Conservation (phyloP, 2,888 invertebrate species). For the Trichacis sp. region DNA sequence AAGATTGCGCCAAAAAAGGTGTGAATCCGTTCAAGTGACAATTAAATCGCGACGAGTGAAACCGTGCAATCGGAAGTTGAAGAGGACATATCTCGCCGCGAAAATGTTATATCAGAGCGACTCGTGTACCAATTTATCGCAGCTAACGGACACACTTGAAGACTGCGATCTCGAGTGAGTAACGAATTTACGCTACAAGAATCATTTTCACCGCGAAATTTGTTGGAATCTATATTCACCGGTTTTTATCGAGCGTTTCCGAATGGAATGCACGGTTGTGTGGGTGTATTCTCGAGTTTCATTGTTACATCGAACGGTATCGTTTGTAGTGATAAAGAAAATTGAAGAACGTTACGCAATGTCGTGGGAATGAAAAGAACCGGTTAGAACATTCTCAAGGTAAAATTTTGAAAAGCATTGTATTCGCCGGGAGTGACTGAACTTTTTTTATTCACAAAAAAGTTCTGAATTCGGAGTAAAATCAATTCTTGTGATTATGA, state of each 20-base stretch:
- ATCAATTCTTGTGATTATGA: no score
- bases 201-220: no score
- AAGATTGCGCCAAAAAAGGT: no score
- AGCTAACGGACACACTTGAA: not conserved
- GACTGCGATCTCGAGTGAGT: not conserved
- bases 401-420: no score
- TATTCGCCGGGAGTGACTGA: no score
- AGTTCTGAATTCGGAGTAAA: no score
- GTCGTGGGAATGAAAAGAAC: slow-evolving; percentile 10
- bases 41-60: not conserved
- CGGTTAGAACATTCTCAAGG: slow-evolving; percentile 9
- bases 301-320: no score
- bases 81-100: not conserved
- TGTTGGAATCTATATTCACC: not conserved
- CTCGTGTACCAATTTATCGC: not conserved
- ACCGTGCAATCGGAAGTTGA: no score
- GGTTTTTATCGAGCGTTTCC: not conserved
- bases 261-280: no score
- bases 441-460: no score
- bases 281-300: no score
- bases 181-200: not conserved
- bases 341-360: not conserved
- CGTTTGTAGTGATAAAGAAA: not conserved
- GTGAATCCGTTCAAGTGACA: not conserved
- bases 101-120: not conserved